Base-by-base conservation (phyloP, 2,888 invertebrate genomes). In the Horisme vitalbata region DNA sequence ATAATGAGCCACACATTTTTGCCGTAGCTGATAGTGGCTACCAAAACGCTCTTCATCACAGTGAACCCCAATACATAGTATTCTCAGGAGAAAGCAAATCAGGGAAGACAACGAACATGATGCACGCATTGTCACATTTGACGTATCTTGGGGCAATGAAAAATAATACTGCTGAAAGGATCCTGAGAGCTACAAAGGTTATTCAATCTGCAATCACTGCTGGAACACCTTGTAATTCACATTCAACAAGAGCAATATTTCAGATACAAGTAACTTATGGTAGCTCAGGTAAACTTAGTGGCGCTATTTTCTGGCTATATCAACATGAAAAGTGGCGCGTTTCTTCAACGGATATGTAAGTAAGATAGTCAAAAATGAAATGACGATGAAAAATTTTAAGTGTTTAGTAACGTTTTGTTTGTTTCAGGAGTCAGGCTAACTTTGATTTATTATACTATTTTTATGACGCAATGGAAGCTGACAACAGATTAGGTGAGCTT, bases 381-480 rank as follows among this genome's bases (percentile, higher is more conserved):
- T n/a, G n/a, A n/a, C n/a, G n/a, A n/a, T n/a, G n/a, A n/a, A 23
- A 14, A 24, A 28, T 46, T 47, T 39, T 41, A 87, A 8, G 2
- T 34, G 10, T 59, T 91, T 24, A n/a, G n/a, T n/a, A n/a, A n/a
- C n/a, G n/a, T n/a, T n/a, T n/a, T n/a, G 4, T 18, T 18, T 18
- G 18, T 18, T 18, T 6, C 77, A 96, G 96, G 90, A 91, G 91
- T 50, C 96, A 97, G 76, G 94, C 96, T 36, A 98, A 97, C 71
- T 98, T 97, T 72, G 95, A 97, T 76, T 92, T 97, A 12, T 93
- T 98, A 54, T 97, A 98, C 83, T 97, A 96, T 73, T 93, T 97
- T 59, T 96, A 96, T 77, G 97, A 97, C 71, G 95, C 94, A 3
- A 91, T 97, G 73, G 93, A 93, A 59, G 91, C 93, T 7, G 91